Evolutionary conservation across 2,797 vertebrate genomes (phyloP), one percentile per base, ranked within the genome.

Genomic region (Syncerus caffer): DNA sequence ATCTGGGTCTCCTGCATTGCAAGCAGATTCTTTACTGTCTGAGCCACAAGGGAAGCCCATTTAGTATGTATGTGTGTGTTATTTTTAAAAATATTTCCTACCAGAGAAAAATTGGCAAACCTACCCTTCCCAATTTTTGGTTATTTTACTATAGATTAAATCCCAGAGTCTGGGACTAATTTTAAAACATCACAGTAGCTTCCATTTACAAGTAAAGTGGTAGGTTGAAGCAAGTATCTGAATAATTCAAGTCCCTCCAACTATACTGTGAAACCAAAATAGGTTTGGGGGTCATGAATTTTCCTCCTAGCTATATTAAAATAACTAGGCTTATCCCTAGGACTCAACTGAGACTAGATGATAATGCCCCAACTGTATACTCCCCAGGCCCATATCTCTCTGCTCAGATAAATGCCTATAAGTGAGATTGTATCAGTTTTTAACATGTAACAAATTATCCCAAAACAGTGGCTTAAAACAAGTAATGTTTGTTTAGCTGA

Each of bases 171-270:
- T 84, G 16, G 12, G 31, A 82, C 83, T 74, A 93, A 93, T 85
- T 95, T 82, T 78, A 93, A 47, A 89, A 71, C 17, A 21, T 55
- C 42, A 83, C 42, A 27, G 84, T 85, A 55, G 50, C 25, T 94
- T 96, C 90, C 85, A 60, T 95, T 95, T 85, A 85, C 83, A 78
- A 97, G 90, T 45, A 31, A 93, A 92, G 51, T 88, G 64, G 50
- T 67, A 80, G 60, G 50, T 89, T 86, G 55, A 97, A 97, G 92
- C 34, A 96, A 92, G 94, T 92, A 85, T 76, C 82, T 79, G 79
- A 97, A 95, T 94, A 87, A 96, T 89, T 92, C 76, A 95, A 96
- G 71, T 85, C 82, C 71, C 45, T 86, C 57, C 21, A 90, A 88
- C 67, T 74, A 34, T 95, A 62, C 58, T 89, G 13, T 27, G n/a